These are phyloP conservation scores for Ceyx melanurus DNA, from an alignment of 2,113 vertebrate genomes.

Conservation along the genomic window DNA sequence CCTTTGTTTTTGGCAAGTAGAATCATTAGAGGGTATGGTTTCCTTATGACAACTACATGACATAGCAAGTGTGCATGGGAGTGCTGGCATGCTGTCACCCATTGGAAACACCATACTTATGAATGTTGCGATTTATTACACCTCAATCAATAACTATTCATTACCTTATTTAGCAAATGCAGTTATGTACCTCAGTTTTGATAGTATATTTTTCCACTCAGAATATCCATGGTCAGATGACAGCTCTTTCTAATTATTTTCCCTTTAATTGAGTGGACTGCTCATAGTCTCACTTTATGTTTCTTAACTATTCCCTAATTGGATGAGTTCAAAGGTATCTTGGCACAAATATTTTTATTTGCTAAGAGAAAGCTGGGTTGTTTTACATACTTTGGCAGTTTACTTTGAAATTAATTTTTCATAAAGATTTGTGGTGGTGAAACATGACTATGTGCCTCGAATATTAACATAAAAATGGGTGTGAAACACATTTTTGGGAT, in stretches of 20 bases:
- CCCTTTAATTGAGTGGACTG: not conserved
- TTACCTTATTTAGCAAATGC: conserved; percentile 47
- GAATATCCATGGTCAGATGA: not conserved
- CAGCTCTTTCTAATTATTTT: conserved; percentile 18
- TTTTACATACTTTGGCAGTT: not conserved
- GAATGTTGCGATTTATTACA: conserved; percentile 23
- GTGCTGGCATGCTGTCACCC: not conserved
- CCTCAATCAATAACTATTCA: conserved; percentile 42
- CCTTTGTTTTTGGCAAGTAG: not conserved
- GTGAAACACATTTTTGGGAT: not conserved
- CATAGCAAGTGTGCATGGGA: not conserved
- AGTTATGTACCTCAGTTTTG: not conserved
- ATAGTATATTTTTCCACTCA: conserved; percentile 28
- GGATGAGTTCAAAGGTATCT: conserved; percentile 1
- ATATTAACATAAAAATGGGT: not conserved
- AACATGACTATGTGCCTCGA: not conserved
- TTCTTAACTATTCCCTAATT: not conserved
- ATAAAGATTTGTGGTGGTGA: conserved; percentile 6
- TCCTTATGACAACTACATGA: not conserved
- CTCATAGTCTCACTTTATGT: not conserved
- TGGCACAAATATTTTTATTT: not conserved
- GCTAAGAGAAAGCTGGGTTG: not conserved
- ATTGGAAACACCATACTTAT: not conserved
- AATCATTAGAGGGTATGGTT: not conserved
- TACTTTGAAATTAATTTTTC: conserved; percentile 45